Base-by-base conservation (phyloP, 2,113 vertebrate genomes). In the Paradoxurus hermaphroditus region DNA sequence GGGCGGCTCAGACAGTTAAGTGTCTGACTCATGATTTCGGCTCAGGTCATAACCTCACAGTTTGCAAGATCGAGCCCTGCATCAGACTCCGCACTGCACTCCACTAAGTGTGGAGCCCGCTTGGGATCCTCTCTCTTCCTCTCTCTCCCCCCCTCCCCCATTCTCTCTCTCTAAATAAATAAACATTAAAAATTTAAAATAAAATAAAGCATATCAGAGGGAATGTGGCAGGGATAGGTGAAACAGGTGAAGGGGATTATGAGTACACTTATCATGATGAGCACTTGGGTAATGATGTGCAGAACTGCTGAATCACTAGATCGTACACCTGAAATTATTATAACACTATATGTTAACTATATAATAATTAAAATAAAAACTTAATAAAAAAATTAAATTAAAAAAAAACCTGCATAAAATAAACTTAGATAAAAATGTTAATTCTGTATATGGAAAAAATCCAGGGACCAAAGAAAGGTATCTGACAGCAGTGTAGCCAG, bases 391-490 rank as follows among this genome's bases (percentile, higher is more conserved):
- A 46, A 75, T 75, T 46, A 75, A 75, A 29, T 16, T 44, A 9
- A 44, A 29, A 51, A 79, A 86, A 27, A 85, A 16, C 29, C 14
- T 78, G 2, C 63, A 79, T 70, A 46, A 23, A 72, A 90, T 21
- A 95, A 91, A 91, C 27, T 79, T 87, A 85, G 29, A 81, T 59
- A 82, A 70, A 92, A 86, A 73, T 14, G 96, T 41, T 11, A 65
- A 78, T 82, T 93, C 59, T 75, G 39, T 21, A 72, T 21, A 89
- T 84, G 46, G 21, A 67, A 79, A 94, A 96, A 91, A 56, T 86
- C 9, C 14, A 92, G 75, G 21, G 29, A 67, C 31, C 89, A 23
- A 92, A 62, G 16, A 81, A 25, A 83, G 3, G 56, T 94, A 78
- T 9, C 86, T 39, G 73, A 94, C 15, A 51, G n/a, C 23, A 85